These are phyloP conservation scores for Clarias pachynema DNA, from an alignment of 2,797 vertebrate species.

Conservation along the genomic window DNA sequence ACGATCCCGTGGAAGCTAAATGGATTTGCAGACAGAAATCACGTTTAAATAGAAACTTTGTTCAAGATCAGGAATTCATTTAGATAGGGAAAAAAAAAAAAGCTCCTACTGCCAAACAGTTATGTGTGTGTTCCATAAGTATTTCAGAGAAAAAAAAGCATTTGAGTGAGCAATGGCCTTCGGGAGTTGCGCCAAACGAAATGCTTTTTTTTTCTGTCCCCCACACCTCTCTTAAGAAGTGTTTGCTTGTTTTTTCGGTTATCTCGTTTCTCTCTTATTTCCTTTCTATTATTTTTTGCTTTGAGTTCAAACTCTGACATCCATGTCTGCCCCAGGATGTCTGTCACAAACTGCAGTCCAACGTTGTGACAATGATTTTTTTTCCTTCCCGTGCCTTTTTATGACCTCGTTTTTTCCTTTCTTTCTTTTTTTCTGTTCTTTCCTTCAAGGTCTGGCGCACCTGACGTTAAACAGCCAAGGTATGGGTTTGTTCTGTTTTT, in stretches of 20 bases:
- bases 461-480: constrained; percentile 98
- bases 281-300: constrained; percentile 46
- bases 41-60: constrained; percentile 47
- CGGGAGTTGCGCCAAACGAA: constrained; percentile 80
- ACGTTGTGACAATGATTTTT: constrained; percentile 87
- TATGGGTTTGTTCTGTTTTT: constrained; percentile 84
- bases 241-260: constrained; percentile 40
- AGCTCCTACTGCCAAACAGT: constrained; percentile 80
- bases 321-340: constrained; percentile 83
- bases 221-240: constrained; percentile 81
- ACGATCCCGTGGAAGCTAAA: not conserved
- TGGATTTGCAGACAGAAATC: constrained; percentile 2
- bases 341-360: constrained; percentile 89
- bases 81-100: constrained; percentile 57
- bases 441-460: constrained; percentile 96
- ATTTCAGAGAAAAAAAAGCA: constrained; percentile 81
- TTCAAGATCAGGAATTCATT: constrained; percentile 23
- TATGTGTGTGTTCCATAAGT: constrained; percentile 84
- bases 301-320: constrained; percentile 84
- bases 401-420: constrained; percentile 71
- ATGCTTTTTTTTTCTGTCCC: constrained; percentile 80
- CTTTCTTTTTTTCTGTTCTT: constrained; percentile 84
- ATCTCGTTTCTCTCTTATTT: constrained; percentile 52
- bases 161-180: constrained; percentile 82
- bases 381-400: constrained; percentile 76